phyloP scores from a whole-genome alignment of 2,113 vertebrate species.

The Glaucomys volans region DNA sequence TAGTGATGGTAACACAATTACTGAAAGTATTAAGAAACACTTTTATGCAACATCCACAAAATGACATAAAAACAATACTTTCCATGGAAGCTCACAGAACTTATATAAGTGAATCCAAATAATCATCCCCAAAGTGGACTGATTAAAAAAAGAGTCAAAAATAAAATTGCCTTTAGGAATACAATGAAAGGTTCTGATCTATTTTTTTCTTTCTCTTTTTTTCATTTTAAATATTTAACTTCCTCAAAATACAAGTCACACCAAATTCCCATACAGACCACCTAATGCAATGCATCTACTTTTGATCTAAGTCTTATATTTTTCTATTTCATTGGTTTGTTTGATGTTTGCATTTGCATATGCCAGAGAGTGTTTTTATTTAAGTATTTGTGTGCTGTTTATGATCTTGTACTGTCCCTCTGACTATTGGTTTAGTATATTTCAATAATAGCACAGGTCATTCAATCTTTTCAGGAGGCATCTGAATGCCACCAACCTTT shows the following conservation, averaged over 20 bases:
- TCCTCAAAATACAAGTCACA: neutral
- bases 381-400: neutral
- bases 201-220: neutral
- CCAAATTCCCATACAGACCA: neutral
- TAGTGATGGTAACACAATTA: neutral
- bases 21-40: neutral
- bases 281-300: neutral
- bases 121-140: neutral
- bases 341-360: neutral
- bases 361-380: neutral
- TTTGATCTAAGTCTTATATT: neutral
- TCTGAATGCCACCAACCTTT: neutral
- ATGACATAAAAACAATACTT: neutral
- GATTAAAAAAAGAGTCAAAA: neutral
- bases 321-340: neutral
- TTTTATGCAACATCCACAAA: neutral
- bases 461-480: neutral
- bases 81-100: neutral
- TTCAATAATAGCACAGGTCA: neutral
- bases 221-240: neutral
- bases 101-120: neutral
- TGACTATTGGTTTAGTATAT: neutral
- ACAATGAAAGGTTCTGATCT: neutral
- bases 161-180: neutral
- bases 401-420: neutral